phyloP scores from a whole-genome alignment of 2,113 vertebrate genomes.

The Talpa occidentalis region DNA sequence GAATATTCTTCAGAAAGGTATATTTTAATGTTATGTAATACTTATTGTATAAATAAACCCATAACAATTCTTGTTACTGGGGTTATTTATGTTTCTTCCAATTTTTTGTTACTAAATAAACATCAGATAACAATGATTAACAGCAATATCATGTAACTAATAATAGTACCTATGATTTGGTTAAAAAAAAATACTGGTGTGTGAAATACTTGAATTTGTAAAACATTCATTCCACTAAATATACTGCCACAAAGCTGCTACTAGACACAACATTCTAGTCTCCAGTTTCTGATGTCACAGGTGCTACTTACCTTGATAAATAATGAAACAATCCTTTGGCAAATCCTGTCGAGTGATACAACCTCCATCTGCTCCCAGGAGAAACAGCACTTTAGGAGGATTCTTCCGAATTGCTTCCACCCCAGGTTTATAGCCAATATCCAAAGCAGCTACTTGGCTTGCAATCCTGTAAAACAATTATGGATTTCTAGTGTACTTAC shows the following conservation, averaged over 20 bases:
- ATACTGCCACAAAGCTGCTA: neutral
- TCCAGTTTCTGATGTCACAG: conserved; percentile 58
- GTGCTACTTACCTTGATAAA: conserved; percentile 94
- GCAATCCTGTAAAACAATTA: conserved; percentile 90
- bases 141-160: neutral
- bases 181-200: neutral
- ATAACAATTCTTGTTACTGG: neutral
- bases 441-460: conserved; percentile 97
- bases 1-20: conserved; percentile 49
- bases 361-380: conserved; percentile 94
- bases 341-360: conserved; percentile 96
- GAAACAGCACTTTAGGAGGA: conserved; percentile 94
- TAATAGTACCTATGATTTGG: conserved; percentile 7
- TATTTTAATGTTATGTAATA: conserved; percentile 16
- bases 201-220: neutral
- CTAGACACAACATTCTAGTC: neutral
- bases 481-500: neutral
- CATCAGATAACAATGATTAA: neutral
- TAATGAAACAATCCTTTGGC: conserved; percentile 93
- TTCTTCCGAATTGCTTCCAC: conserved; percentile 94
- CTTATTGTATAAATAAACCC: neutral
- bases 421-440: conserved; percentile 98
- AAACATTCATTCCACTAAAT: conserved; percentile 45
- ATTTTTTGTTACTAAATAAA: conserved; percentile 30
- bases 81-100: neutral